A percentile compares a stretch with the other conserved stretches of the same genome.
These are phyloP conservation scores for Drosophila gaucha DNA, from an alignment of 2,888 invertebrate species.

Conservation along the genomic window DNA sequence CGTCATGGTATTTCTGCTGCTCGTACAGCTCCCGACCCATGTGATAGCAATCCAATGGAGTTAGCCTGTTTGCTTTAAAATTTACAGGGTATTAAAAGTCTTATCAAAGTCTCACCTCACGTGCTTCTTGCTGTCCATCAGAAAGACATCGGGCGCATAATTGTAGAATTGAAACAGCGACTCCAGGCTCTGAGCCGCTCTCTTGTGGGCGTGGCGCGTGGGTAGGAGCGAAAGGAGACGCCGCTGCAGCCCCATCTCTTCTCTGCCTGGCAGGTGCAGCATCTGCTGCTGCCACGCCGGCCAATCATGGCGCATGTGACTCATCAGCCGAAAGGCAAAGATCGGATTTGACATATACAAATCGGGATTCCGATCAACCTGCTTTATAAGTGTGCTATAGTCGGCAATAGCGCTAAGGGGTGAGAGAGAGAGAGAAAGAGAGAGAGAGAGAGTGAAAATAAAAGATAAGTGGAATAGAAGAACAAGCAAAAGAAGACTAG, in stretches of 20 bases:
- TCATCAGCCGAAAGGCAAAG: constrained; percentile 37
- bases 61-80: constrained; percentile 8
- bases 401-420: constrained; percentile 40
- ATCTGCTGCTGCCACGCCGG: constrained; percentile 45
- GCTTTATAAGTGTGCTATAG: constrained; percentile 18
- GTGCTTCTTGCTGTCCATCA: constrained; percentile 1
- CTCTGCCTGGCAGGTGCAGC: constrained; percentile 20
- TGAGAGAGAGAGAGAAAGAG: background rate
- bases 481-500: no score
- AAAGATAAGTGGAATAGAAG: no score
- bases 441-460: background rate
- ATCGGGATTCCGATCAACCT: constrained; percentile 21
- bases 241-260: constrained; percentile 16
- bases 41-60: constrained; percentile 43
- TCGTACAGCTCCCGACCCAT: constrained; percentile 41
- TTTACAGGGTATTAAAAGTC: background rate
- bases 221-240: constrained; percentile 25
- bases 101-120: constrained; percentile 26
- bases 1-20: constrained; percentile 29
- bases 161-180: constrained; percentile 36
- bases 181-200: constrained; percentile 18
- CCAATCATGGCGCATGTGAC: constrained; percentile 62
- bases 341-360: constrained; percentile 47
- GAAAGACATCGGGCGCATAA: constrained; percentile 19
- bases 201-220: background rate